Conservation (phyloP, 2,113 vertebrate species). For the Lamprologus lemairii region DNA sequence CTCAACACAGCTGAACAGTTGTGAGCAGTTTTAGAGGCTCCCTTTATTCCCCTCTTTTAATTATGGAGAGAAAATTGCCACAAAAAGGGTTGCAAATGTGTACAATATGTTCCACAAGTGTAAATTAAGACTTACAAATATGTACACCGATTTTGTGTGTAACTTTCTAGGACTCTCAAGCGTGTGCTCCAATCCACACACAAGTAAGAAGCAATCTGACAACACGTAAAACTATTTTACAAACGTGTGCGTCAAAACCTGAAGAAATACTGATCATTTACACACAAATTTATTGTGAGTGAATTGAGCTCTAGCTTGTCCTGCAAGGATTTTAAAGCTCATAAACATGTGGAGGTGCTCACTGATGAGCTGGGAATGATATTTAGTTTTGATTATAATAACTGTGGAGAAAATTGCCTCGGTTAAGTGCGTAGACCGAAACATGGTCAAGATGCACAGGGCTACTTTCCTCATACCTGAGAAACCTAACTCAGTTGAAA, state of each 20-base stretch:
- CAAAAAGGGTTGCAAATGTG: not conserved
- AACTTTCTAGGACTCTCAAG: not conserved
- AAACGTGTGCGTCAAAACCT: not conserved
- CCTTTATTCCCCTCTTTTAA: not conserved
- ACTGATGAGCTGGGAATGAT: not conserved
- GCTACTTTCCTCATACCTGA: not conserved
- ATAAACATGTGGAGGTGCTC: not conserved
- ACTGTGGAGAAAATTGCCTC: not conserved
- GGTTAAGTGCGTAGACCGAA: not conserved
- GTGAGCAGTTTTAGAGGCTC: not conserved
- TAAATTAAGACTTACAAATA: not conserved
- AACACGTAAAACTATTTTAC: not conserved
- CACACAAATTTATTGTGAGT: not conserved
- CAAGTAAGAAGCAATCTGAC: not conserved
- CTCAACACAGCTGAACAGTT: not conserved
- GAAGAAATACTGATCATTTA: not conserved
- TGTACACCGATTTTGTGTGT: not conserved
- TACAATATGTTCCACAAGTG: not conserved
- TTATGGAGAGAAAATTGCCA: not conserved
- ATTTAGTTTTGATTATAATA: not conserved
- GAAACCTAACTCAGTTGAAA: not conserved
- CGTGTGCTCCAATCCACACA: fast-evolving
- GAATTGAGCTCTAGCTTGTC: not conserved
- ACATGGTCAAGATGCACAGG: not conserved
- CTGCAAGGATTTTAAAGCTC: not conserved